These are phyloP conservation scores for Anorthoa munda DNA, from an alignment of 2,888 invertebrate genomes.

Conservation along the genomic window DNA sequence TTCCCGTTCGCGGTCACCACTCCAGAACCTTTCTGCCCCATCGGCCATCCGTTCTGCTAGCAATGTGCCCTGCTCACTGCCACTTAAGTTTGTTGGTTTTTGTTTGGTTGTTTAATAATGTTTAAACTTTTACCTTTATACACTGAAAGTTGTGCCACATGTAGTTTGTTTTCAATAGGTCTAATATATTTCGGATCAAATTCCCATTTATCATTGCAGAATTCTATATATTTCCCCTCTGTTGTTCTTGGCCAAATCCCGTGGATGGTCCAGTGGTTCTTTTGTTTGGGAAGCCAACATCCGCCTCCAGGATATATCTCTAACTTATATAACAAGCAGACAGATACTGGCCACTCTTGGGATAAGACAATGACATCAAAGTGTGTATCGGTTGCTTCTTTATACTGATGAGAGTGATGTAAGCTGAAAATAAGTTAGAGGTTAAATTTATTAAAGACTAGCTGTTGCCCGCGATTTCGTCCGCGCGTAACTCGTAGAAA, in stretches of 20 bases:
- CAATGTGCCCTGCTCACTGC: too few species aligned
- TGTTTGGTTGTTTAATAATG: too few species aligned
- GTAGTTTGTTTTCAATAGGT: neutral
- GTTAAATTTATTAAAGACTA: too few species aligned
- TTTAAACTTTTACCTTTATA: slow-evolving; percentile 7
- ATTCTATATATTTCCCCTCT: neutral
- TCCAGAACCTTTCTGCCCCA: too few species aligned
- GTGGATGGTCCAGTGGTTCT: neutral
- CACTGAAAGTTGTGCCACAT: neutral
- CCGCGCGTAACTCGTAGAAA: too few species aligned
- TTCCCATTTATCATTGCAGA: slow-evolving; percentile 8
- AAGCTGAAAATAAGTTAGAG: slow-evolving; percentile 7
- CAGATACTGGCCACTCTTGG: slow-evolving; percentile 9
- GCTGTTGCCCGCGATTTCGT: too few species aligned
- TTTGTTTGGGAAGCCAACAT: neutral
- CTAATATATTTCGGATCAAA: slow-evolving; percentile 6
- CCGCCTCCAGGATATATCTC: neutral
- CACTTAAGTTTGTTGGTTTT: too few species aligned
- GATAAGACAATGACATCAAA: slow-evolving; percentile 3
- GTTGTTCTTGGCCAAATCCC: slow-evolving; percentile 20
- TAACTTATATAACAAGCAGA: neutral
- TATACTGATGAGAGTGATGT: neutral
- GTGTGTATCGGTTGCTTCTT: neutral
- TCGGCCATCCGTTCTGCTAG: too few species aligned
- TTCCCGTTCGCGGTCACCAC: too few species aligned